These are phyloP conservation scores for Spea bombifrons DNA, from an alignment of 2,113 vertebrate species.

Conservation along the genomic window DNA sequence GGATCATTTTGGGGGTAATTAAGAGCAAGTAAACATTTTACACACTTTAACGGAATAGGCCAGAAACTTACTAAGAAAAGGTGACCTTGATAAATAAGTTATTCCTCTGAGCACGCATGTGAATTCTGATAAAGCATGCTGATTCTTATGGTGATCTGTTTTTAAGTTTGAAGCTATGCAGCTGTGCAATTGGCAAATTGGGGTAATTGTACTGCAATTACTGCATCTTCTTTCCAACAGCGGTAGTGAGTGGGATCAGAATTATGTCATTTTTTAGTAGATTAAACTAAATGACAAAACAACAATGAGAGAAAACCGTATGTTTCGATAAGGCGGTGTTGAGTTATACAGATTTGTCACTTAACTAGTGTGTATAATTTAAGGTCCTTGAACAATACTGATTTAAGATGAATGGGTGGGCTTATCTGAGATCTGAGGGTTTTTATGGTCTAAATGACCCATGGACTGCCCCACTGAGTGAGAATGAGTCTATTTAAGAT, in stretches of 20 bases:
- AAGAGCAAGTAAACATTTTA: not conserved
- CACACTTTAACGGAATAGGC: constrained; percentile 32
- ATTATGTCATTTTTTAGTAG: not conserved
- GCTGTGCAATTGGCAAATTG: constrained; percentile 29
- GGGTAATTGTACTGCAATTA: constrained; percentile 31
- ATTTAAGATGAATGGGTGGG: too few relatives aligned
- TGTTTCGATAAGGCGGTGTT: too few relatives aligned
- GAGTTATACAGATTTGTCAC: too few relatives aligned
- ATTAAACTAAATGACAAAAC: not conserved
- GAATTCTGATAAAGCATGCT: constrained; percentile 33
- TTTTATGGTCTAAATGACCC: too few relatives aligned
- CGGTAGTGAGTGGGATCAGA: constrained; percentile 21
- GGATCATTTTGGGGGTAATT: not conserved
- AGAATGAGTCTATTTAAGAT: too few relatives aligned
- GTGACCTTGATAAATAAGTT: constrained; percentile 2
- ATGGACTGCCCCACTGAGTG: too few relatives aligned
- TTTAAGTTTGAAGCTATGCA: constrained; percentile 34
- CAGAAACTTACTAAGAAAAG: constrained; percentile 35
- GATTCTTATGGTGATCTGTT: constrained; percentile 14
- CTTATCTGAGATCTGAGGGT: too few relatives aligned
- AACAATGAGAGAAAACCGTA: not conserved
- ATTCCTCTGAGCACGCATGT: constrained; percentile 8
- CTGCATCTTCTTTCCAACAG: not conserved
- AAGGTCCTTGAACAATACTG: too few relatives aligned
- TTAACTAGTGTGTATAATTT: too few relatives aligned